Evolutionary conservation across 1,140 invertebrate species (phyloP).

Genomic region (Drosophila serrata): DNA sequence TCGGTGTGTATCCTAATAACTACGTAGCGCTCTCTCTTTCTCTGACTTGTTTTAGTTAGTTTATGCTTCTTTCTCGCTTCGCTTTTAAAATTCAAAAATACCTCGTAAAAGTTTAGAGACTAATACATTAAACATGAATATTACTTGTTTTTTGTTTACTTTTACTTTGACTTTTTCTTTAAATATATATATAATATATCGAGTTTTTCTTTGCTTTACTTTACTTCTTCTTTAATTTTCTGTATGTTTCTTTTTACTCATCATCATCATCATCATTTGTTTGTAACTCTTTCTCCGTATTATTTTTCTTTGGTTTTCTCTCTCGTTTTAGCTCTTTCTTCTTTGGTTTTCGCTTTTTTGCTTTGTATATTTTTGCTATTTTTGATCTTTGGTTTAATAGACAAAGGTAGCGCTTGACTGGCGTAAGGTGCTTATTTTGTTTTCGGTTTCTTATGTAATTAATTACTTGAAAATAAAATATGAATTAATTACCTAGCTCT

Average conservation of each 20-base stretch:
- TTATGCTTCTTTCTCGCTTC: slow-evolving; percentile 36
- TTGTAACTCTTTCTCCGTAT: no score
- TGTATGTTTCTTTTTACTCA: no score
- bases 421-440: slow-evolving; percentile 17
- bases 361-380: slow-evolving; percentile 78
- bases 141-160: slow-evolving; percentile 42
- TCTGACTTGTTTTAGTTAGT: slow-evolving; percentile 17
- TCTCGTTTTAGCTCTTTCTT: not conserved
- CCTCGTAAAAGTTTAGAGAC: slow-evolving; percentile 68
- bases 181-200: slow-evolving; percentile 42
- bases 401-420: slow-evolving; percentile 73
- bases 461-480: slow-evolving; percentile 67
- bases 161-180: slow-evolving; percentile 19
- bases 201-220: slow-evolving; percentile 32
- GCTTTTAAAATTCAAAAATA: slow-evolving; percentile 66
- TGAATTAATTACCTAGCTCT: slow-evolving; percentile 74
- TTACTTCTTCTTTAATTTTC: not conserved
- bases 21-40: slow-evolving; percentile 17
- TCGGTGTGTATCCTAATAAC: slow-evolving; percentile 22
- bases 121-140: slow-evolving; percentile 80
- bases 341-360: slow-evolving; percentile 18
- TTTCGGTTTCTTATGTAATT: slow-evolving; percentile 58
- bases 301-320: slow-evolving; percentile 14
- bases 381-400: slow-evolving; percentile 79
- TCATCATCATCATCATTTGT: no score